Conservation (phyloP, 2,797 vertebrate genomes). For the Parauchenoglanis ngamensis region DNA sequence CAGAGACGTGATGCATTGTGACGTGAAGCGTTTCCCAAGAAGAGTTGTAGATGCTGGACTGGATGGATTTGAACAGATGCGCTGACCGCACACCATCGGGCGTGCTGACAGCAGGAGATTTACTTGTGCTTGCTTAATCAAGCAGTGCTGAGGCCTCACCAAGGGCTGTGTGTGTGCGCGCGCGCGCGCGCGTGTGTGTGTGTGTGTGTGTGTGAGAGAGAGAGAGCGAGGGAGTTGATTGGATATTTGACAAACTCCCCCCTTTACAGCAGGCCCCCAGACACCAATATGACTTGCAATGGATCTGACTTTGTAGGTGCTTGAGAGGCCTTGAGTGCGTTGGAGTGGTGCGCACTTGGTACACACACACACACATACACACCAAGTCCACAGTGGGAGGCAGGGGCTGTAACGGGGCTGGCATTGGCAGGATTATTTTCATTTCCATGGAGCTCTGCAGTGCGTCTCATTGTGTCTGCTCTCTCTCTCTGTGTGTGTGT, state of each 20-base stretch:
- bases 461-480: conserved; percentile 52
- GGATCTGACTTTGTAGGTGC: conserved; percentile 47
- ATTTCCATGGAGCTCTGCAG: conserved; percentile 55
- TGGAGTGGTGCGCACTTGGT: conserved; percentile 20
- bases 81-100: not conserved
- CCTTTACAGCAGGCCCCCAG: conserved; percentile 42
- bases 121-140: conserved; percentile 53
- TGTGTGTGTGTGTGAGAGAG: not conserved
- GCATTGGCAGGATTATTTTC: conserved; percentile 53
- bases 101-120: conserved; percentile 41
- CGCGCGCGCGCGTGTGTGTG: not conserved
- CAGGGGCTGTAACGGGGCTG: conserved; percentile 35
- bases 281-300: conserved; percentile 50
- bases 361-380: conserved; percentile 17
- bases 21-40: not conserved
- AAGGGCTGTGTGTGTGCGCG: conserved; percentile 5
- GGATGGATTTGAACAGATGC: conserved; percentile 4
- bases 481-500: conserved; percentile 33
- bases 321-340: conserved; percentile 47
- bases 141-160: conserved; percentile 46
- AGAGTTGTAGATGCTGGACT: not conserved
- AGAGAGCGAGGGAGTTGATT: conserved; percentile 30
- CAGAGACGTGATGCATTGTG: not conserved
- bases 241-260: conserved; percentile 50
- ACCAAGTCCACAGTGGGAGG: conserved; percentile 41